Conservation (phyloP, 2,888 invertebrate genomes). For the Escarpia spicata region DNA sequence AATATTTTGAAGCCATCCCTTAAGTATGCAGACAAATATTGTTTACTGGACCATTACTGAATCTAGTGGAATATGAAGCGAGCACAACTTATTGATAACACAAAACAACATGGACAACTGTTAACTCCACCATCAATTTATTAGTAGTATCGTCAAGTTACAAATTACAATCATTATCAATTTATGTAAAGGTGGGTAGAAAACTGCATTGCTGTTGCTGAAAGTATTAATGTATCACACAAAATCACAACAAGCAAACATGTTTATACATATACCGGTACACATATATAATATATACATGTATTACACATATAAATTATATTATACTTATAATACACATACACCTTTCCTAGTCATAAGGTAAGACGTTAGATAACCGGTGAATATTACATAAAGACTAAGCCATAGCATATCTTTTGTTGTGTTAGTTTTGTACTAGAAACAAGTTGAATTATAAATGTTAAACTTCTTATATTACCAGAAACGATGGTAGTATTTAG, state of each 20-base stretch:
- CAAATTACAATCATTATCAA: not conserved
- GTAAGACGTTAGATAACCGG: not conserved
- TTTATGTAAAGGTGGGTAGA: not conserved
- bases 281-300: too few species aligned
- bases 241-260: not conserved
- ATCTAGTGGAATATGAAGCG: not conserved
- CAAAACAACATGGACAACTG: not conserved
- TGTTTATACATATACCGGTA: not conserved
- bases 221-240: not conserved
- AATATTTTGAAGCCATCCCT: too few species aligned
- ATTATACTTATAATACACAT: too few species aligned
- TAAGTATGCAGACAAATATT: not conserved
- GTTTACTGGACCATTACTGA: not conserved
- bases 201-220: not conserved
- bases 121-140: slow-evolving; percentile 6
- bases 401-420: not conserved
- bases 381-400: not conserved
- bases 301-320: too few species aligned
- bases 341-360: too few species aligned
- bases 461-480: not conserved
- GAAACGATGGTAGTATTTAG: not conserved
- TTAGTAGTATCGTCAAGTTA: not conserved
- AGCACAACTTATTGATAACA: not conserved
- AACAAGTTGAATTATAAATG: not conserved
- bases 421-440: not conserved